Conservation (phyloP, 2,797 vertebrate genomes). For the Characodon lateralis region DNA sequence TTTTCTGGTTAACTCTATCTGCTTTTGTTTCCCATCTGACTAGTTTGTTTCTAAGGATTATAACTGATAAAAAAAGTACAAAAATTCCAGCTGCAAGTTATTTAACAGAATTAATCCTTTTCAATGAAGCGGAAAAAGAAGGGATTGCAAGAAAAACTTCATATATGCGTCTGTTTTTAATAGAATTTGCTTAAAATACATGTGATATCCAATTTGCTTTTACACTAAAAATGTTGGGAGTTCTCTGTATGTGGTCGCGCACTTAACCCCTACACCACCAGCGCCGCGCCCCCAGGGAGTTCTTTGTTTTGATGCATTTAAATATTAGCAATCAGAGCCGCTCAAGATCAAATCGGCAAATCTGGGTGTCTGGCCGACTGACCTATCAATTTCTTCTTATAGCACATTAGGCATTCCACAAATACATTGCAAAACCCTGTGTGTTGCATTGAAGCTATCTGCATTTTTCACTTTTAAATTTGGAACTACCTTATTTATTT, state of each 20-base stretch:
- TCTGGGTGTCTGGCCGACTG: neutral
- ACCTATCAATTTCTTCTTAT: neutral
- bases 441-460: conserved; percentile 23
- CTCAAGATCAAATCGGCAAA: neutral
- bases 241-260: neutral
- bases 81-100: neutral
- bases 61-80: neutral
- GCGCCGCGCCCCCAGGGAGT: no score
- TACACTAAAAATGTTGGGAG: neutral
- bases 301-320: neutral
- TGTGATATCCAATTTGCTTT: neutral
- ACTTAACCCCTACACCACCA: no score
- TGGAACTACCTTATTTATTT: conserved; percentile 26
- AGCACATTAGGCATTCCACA: neutral
- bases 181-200: neutral
- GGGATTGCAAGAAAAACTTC: neutral
- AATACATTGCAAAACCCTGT: conserved; percentile 14
- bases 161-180: neutral
- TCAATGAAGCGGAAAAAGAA: neutral
- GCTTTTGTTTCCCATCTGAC: no score
- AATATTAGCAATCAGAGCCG: neutral
- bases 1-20: neutral
- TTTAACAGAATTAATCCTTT: neutral
- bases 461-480: conserved; percentile 25
- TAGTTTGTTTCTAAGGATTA: neutral